Conservation (phyloP, 2,113 vertebrate genomes). For the Mobula hypostoma region DNA sequence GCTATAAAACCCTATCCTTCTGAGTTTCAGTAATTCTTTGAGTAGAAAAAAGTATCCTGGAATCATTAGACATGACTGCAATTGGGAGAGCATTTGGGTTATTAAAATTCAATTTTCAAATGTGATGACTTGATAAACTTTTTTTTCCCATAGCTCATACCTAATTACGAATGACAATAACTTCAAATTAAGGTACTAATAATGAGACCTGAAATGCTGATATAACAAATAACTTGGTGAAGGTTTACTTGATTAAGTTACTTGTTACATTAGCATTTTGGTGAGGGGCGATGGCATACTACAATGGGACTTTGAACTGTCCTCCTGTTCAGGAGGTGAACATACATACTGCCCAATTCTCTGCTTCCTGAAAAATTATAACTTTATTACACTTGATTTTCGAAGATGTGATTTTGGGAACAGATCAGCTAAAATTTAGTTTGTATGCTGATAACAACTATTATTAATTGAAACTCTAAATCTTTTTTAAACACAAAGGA, state of each 20-base stretch:
- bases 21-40: background rate
- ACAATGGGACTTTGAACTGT: too few species aligned
- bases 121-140: background rate
- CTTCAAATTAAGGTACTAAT: background rate
- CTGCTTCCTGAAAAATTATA: too few species aligned
- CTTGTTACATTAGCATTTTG: too few species aligned
- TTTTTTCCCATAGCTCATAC: background rate
- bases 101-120: background rate
- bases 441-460: too few species aligned
- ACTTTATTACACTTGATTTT: too few species aligned
- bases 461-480: background rate
- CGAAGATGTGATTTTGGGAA: too few species aligned
- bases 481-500: background rate
- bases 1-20: background rate
- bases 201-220: background rate
- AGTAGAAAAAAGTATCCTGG: background rate
- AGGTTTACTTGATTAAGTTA: too few species aligned
- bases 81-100: background rate
- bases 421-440: too few species aligned
- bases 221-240: background rate
- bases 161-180: background rate
- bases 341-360: too few species aligned
- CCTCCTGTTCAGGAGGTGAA: too few species aligned
- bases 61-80: background rate
- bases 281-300: background rate